phyloP scores from a whole-genome alignment of 2,888 invertebrate genomes.

The Stramonita haemastoma region DNA sequence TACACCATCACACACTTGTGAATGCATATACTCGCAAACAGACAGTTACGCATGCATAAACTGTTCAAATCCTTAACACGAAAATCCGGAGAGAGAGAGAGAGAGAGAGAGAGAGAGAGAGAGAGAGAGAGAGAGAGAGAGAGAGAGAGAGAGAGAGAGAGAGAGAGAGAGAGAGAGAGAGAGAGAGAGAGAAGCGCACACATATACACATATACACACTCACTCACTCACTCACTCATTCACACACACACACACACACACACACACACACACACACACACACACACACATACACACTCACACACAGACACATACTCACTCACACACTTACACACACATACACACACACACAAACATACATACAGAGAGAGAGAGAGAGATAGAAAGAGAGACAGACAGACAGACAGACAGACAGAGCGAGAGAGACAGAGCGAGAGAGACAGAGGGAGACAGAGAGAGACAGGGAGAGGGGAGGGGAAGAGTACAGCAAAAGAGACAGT shows the following conservation, averaged over 20 bases:
- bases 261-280: neutral
- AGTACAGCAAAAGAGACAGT: neutral
- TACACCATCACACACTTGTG: neutral
- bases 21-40: neutral
- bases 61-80: neutral
- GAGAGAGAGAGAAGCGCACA: neutral
- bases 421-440: too few relatives aligned
- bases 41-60: neutral
- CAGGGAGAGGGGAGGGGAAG: neutral
- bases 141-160: neutral
- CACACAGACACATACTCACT: too few relatives aligned
- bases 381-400: neutral
- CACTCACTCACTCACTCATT: too few relatives aligned
- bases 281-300: neutral
- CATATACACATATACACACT: neutral
- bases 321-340: neutral
- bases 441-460: neutral
- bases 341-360: neutral
- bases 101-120: neutral
- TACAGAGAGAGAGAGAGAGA: too few relatives aligned
- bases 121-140: neutral
- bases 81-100: neutral
- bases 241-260: conserved; percentile 10
- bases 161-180: neutral
- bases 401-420: neutral